Base-by-base conservation (phyloP, 2,888 invertebrate genomes). In the Epirrhoe tristata region DNA sequence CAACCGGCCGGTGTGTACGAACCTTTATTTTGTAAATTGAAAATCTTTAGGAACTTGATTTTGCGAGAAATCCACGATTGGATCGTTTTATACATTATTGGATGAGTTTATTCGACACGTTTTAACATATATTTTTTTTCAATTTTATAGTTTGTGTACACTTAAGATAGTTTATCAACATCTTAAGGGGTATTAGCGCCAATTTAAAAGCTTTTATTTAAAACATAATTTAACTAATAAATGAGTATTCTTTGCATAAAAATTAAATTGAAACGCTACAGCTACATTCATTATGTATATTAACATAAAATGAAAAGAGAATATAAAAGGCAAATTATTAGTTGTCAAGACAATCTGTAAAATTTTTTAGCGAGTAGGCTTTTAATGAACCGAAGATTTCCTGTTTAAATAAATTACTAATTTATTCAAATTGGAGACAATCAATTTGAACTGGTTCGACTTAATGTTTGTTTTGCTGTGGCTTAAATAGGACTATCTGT, bases 381-480 rank as follows among this genome's bases (percentile, higher is more conserved):
- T 67, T 56, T 75, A 77, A 76, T 77, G 70, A 72, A 63, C 70
- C 67, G 63, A 73, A 74, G 71, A 76, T 79, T 76, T 78, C 76
- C 66, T 73, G 74, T 67, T 67, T 66, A 72, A 79, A 78, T 71
- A 73, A 77, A 85, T 81, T 81, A 85, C 81, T 81, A 85, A 87
- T 88, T 89, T 89, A 89, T 88, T 88, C 79, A 86, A 89, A 89
- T 88, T 77, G 74, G 69, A 58, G 69, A 70, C 78, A 76, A 83
- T 83, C 74, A 76, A 82, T 82, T 82, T 72, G 34, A 65, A 67
- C 74, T 77, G 75, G 77, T 78, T 79, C 69, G 74, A 72, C 70
- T 71, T 73, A 74, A 73, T 77, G 76, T 77, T 77, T 80, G 72
- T 76, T 78, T 78, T 70, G 70, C 71, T 75, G 63, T 60, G 58